Percentiles rank a stretch among this genome's conserved stretches.
phyloP scores from a whole-genome alignment of 2,113 vertebrate species.

The Melanerpes aurifrons region DNA sequence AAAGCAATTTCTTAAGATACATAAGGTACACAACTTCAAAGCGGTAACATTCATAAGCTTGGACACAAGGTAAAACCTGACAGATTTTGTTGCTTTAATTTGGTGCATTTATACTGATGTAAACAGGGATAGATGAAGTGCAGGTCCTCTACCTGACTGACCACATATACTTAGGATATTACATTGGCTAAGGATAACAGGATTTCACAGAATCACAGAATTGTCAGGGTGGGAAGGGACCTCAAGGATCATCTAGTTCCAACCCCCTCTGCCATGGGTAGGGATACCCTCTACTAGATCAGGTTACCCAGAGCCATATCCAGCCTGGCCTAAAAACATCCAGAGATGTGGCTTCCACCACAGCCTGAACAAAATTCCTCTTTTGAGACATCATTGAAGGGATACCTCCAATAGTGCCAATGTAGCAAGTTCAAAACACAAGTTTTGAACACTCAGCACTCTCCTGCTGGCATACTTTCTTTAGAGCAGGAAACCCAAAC shows the following conservation, averaged over 20 bases:
- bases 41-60: rapidly evolving
- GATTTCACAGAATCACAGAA: neutral
- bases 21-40: neutral
- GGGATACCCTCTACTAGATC: too few relatives aligned
- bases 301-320: too few relatives aligned
- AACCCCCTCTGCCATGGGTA: too few relatives aligned
- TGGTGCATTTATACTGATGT: neutral
- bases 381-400: neutral
- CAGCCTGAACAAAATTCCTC: neutral
- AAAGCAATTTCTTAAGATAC: neutral
- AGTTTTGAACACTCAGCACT: neutral
- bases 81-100: neutral
- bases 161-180: neutral
- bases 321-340: too few relatives aligned
- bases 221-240: too few relatives aligned
- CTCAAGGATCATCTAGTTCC: too few relatives aligned
- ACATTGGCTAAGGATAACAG: neutral
- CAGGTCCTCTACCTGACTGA: neutral
- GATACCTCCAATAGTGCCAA: neutral
- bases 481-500: neutral
- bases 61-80: rapidly evolving
- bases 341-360: too few relatives aligned
- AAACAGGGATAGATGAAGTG: neutral
- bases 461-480: neutral
- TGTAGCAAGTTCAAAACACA: neutral